phyloP scores from a whole-genome alignment of 2,888 invertebrate species.

The Caenorhabditis sinica region DNA sequence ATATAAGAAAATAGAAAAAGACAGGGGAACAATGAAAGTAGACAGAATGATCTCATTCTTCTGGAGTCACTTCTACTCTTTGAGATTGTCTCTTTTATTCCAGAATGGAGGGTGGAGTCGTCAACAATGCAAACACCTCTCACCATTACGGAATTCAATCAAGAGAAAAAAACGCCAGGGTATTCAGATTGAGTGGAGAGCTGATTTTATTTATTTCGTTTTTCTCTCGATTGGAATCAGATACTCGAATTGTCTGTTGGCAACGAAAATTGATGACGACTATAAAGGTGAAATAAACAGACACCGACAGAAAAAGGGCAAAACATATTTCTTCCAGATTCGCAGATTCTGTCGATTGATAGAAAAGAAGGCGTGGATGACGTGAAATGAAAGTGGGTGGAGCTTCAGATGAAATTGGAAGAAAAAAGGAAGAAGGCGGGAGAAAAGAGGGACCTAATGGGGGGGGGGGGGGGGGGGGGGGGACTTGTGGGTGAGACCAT shows the following conservation, averaged over 20 bases:
- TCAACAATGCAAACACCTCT: conserved; percentile 20
- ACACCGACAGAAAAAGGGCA: not conserved
- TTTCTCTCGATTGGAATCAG: conserved; percentile 8
- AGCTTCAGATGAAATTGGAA: conserved; percentile 15
- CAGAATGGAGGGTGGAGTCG: not conserved
- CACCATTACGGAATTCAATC: conserved; percentile 31
- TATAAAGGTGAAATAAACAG: not conserved
- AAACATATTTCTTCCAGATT: conserved; percentile 6
- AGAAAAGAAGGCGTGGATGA: conserved; percentile 8
- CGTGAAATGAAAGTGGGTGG: conserved; percentile 11
- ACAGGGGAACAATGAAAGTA: conserved; percentile 34
- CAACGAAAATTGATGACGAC: conserved; percentile 21
- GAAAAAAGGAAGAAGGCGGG: not conserved
- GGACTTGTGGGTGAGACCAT: conserved; percentile 17
- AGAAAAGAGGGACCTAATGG: conserved; percentile 15
- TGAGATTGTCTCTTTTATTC: conserved; percentile 31
- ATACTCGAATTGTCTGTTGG: not conserved
- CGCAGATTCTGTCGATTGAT: conserved; percentile 23
- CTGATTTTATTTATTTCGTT: conserved; percentile 23
- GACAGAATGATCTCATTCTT: conserved; percentile 21
- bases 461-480: conserved; percentile 21
- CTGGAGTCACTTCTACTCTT: conserved; percentile 16
- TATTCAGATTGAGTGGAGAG: conserved; percentile 24
- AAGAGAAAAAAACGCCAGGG: conserved; percentile 19
- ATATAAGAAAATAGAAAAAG: not conserved